Evolutionary conservation across 2,888 invertebrate genomes (phyloP), one percentile per base, ranked within the genome.

Genomic region (Endomychus coccineus): DNA sequence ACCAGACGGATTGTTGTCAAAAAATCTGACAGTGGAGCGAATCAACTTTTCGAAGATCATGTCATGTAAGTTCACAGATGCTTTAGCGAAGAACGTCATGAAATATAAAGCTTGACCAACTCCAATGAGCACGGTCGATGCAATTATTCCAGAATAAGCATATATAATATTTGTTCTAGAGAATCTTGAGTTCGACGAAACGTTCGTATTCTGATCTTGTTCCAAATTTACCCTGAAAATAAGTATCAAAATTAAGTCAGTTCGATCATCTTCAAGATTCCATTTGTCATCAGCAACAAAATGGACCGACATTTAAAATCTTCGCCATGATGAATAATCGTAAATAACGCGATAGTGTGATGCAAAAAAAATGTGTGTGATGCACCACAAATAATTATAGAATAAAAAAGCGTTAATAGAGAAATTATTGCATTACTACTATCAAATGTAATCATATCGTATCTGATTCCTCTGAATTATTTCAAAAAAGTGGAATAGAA

Each of bases 151-250:
- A 1, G 64, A 59, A 49, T 71, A 74, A 9, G 68, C 55, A 44
- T 70, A 71, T 27, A 74, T 68, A 21, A 65, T 38, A 11, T 33
- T 33, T 1, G 32, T 13, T 16, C 38, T 30, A 6, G 36, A 37
- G 27, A 37, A 37, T 4, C 31, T 16, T 49, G 17, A 36, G 48
- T 3, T 40, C 9, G 21, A 15, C 17, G 24, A 23, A 2, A 32
- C 27, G 7, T 22, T 22, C 5, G 2, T 21, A 4, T 17, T 27
- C 12, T 16, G 24, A n/a, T 29, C 57, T 48, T 73, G 73, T 54
- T 74, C 75, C 9, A 70, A 43, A 34, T 74, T 72, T 0, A 74
- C 73, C 79, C 78, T 78, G 51, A 42, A 66, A 40, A 62, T 52
- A 16, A 66, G 11, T 66, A 27, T n/a, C 14, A 22, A 12, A 19